A percentile compares a stretch with the other conserved stretches of the same genome.
phyloP scores from a whole-genome alignment of 2,113 vertebrate species.

The Galbula dea region DNA sequence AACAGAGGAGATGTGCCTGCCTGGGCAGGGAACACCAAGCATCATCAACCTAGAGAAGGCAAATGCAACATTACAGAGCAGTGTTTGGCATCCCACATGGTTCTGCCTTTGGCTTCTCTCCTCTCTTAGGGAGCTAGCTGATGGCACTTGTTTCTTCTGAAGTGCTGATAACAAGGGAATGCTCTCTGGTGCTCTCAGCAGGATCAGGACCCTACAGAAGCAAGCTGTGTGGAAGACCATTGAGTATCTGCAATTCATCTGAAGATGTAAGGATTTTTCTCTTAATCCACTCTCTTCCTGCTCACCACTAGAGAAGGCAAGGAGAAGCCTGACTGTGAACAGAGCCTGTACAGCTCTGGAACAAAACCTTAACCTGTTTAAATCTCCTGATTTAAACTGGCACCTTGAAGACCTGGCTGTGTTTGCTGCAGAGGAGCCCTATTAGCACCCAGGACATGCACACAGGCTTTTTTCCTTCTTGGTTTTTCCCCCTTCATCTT shows the following conservation, averaged over 20 bases:
- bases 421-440: neutral
- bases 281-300: neutral
- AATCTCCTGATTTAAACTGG: neutral
- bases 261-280: neutral
- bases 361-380: neutral
- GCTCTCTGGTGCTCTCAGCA: neutral
- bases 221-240: neutral
- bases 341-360: neutral
- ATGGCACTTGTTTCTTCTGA: neutral
- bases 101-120: neutral
- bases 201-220: neutral
- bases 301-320: neutral
- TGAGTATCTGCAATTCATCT: accelerated
- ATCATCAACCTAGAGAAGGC: neutral
- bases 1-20: neutral
- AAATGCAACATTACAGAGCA: neutral
- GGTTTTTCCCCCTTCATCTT: neutral
- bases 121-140: neutral
- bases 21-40: neutral
- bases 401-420: neutral
- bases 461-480: neutral
- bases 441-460: constrained; percentile 1
- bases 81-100: neutral
- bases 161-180: neutral
- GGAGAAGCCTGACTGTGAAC: neutral